Evolutionary conservation across 2,888 invertebrate species (phyloP), one percentile per base, ranked within the genome.

Genomic region (Xylota sylvarum): DNA sequence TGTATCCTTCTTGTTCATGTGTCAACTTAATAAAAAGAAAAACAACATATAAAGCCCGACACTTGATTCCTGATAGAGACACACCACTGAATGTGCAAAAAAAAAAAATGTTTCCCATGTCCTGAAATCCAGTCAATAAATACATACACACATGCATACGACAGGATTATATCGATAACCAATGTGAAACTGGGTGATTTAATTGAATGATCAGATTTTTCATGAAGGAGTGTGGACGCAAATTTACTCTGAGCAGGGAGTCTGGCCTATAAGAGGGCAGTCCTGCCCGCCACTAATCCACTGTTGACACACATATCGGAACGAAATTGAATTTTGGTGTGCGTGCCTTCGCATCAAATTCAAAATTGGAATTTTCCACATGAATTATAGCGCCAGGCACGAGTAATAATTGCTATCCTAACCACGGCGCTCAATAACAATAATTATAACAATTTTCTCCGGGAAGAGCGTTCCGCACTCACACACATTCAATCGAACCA

Each of bases 281-380:
- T 30, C 48, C 48, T n/a, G 17, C 30, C 17, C 62, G 62, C 82
- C 62, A 69, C 82, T 78, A 67, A 78, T 82, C 81, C 72, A 27
- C 62, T 82, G 69, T 86, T 81, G 76, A 77, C 76, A 67, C 72
- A 85, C 48, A 82, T 40, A 58, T 62, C 14, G 23, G 9, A 32
- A 43, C 23, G 17, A 56, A 86, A 82, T 82, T 86, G 77, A 86
- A 78, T 82, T 82, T 73, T 43, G 27, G 19, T 14, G 82, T 82
- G 86, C 86, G 77, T 82, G 86, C 86, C 67, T 62, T 50, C 35
- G 82, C 86, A 86, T 78, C 77, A 50, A 82, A 82, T 82, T 82
- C 64, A 58, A 70, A 74, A 80, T 78, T 72, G 60, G 37, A 78
- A 72, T 46, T 52, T 58, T 62, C 56, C 60, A 52, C 67, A 86